These are phyloP conservation scores for Scaptomyza caliginosa DNA, from an alignment of 2,888 invertebrate species.

Conservation along the genomic window DNA sequence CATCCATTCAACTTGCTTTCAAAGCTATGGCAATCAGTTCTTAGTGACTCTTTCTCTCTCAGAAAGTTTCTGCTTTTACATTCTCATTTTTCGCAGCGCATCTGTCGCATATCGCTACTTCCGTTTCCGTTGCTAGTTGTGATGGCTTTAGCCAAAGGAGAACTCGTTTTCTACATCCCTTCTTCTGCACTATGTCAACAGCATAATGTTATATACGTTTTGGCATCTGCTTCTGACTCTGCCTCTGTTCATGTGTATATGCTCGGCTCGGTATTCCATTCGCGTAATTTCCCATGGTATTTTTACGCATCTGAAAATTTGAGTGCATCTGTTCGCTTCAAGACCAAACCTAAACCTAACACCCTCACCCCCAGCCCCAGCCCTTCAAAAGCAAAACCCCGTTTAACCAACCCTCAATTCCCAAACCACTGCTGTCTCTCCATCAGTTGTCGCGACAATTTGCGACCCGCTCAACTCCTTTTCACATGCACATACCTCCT, in stretches of 20 bases:
- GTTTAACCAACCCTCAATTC: background rate
- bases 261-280: slow-evolving; percentile 63
- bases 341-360: background rate
- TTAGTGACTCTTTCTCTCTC: slow-evolving; percentile 7
- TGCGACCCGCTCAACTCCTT: slow-evolving; percentile 33
- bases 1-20: background rate
- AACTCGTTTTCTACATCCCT: slow-evolving; percentile 9
- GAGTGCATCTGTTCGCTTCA: slow-evolving; percentile 59
- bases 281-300: slow-evolving; percentile 77
- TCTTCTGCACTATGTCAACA: slow-evolving; percentile 63
- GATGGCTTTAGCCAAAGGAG: slow-evolving; percentile 50
- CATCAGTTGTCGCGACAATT: slow-evolving; percentile 53
- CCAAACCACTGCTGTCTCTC: slow-evolving; percentile 35
- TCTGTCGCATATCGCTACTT: slow-evolving; percentile 62
- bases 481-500: slow-evolving; percentile 19
- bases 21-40: slow-evolving; percentile 59
- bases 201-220: slow-evolving; percentile 54
- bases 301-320: slow-evolving; percentile 61
- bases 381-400: background rate
- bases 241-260: background rate
- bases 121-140: slow-evolving; percentile 74
- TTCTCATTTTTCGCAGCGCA: slow-evolving; percentile 21
- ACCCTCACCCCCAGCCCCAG: background rate
- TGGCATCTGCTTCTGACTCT: background rate
- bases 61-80: slow-evolving; percentile 30